phyloP scores from a whole-genome alignment of 2,888 invertebrate genomes.

The Dryocosmus kuriphilus region DNA sequence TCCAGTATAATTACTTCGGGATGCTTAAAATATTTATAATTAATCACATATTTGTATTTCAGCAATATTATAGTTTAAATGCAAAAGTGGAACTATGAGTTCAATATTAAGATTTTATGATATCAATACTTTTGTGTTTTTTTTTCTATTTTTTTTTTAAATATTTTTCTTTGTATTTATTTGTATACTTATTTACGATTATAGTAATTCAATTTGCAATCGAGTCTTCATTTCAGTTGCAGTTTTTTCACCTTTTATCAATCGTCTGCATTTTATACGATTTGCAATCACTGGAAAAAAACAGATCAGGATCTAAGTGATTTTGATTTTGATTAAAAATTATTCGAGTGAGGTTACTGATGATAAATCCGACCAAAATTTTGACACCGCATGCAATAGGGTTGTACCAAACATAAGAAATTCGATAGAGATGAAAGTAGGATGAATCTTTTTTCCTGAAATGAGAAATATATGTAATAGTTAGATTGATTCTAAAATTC shows the following conservation, averaged over 20 bases:
- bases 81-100: too few relatives aligned
- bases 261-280: constrained; percentile 54
- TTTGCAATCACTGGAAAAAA: constrained; percentile 68
- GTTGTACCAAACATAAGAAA: too few relatives aligned
- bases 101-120: background rate
- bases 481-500: too few relatives aligned
- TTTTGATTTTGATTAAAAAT: constrained; percentile 19
- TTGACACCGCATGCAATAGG: too few relatives aligned
- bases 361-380: constrained; percentile 61
- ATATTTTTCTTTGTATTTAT: background rate
- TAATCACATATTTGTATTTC: too few relatives aligned
- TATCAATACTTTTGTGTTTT: background rate
- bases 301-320: constrained; percentile 63
- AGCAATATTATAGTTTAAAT: too few relatives aligned
- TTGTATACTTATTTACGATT: background rate
- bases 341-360: constrained; percentile 55
- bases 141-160: background rate
- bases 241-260: background rate
- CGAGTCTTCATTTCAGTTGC: background rate
- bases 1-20: too few relatives aligned
- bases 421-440: too few relatives aligned
- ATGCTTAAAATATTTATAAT: too few relatives aligned
- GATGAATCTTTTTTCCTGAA: constrained; percentile 47
- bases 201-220: background rate
- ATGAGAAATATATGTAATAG: background rate